Percentiles rank a stretch among this genome's conserved stretches.
Conservation (phyloP, 2,797 vertebrate genomes). For the Eleutherodactylus coqui region DNA sequence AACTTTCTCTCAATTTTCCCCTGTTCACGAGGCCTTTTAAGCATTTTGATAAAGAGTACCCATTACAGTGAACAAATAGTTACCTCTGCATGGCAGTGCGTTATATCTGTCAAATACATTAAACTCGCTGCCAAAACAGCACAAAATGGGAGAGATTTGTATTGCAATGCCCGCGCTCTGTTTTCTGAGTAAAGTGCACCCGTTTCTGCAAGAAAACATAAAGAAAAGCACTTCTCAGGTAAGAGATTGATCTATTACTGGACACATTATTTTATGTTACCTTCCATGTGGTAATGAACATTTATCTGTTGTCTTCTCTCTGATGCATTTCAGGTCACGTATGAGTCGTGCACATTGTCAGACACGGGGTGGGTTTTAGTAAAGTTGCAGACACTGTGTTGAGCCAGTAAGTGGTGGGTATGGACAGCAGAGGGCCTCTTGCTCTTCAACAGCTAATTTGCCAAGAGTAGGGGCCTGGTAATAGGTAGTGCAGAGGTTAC, state of each 20-base stretch:
- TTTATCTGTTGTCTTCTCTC: slow-evolving; percentile 41
- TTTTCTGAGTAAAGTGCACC: slow-evolving; percentile 58
- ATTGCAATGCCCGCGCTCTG: slow-evolving; percentile 48
- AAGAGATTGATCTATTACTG: slow-evolving; percentile 54
- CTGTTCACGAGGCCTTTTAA: slow-evolving; percentile 40
- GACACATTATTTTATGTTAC: slow-evolving; percentile 50
- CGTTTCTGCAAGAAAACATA: slow-evolving; percentile 53
- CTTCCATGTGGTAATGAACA: slow-evolving; percentile 39
- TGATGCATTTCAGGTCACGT: slow-evolving; percentile 16
- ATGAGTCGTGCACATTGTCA: not conserved
- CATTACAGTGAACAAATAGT: slow-evolving; percentile 61
- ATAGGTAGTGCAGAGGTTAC: no score
- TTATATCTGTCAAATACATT: slow-evolving; percentile 63
- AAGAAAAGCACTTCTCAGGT: slow-evolving; percentile 39
- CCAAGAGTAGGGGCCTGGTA: not conserved
- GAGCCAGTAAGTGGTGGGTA: not conserved
- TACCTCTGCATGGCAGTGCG: slow-evolving; percentile 54
- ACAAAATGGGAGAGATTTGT: slow-evolving; percentile 60
- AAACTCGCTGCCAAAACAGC: slow-evolving; percentile 58
- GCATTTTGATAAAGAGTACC: slow-evolving; percentile 60
- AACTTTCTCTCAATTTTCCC: slow-evolving; percentile 25
- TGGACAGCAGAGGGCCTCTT: not conserved
- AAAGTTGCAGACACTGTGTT: not conserved
- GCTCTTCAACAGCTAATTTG: not conserved
- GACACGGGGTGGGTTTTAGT: not conserved